These are phyloP conservation scores for Micronycteris hirsuta DNA, from an alignment of 2,113 vertebrate genomes.

Conservation along the genomic window DNA sequence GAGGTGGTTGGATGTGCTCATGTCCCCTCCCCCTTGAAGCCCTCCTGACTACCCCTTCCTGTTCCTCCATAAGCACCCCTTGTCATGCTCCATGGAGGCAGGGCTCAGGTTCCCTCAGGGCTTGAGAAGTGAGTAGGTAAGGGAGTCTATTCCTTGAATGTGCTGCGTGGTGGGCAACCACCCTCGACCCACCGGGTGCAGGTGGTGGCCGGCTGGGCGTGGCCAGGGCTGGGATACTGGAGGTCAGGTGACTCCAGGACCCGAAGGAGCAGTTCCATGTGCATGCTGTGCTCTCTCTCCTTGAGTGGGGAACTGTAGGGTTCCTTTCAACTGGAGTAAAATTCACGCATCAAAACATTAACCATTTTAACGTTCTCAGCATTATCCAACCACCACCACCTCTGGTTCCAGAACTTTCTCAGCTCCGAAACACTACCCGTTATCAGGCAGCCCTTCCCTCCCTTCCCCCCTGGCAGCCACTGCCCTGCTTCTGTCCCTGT, in stretches of 20 bases:
- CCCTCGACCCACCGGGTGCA: accelerated
- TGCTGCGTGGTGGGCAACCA: not conserved
- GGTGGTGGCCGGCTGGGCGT: accelerated
- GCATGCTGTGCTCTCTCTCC: not conserved
- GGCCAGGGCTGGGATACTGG: too few relatives aligned
- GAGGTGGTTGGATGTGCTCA: not conserved
- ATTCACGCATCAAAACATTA: not conserved
- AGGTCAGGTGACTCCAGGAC: not conserved
- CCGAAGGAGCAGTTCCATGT: not conserved
- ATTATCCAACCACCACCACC: accelerated
- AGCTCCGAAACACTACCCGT: accelerated
- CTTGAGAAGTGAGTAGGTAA: not conserved
- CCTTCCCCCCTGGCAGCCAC: not conserved
- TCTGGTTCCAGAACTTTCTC: not conserved
- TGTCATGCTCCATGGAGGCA: accelerated
- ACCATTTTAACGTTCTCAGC: accelerated
- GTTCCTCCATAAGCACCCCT: accelerated
- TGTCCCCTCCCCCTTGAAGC: accelerated
- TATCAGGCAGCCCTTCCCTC: not conserved
- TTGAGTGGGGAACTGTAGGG: accelerated
- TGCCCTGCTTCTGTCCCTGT: too few relatives aligned
- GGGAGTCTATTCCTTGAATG: accelerated
- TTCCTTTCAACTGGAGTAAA: not conserved
- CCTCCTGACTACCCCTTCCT: not conserved
- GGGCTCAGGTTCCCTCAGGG: not conserved